Evolutionary conservation across 2,797 vertebrate genomes (phyloP), one percentile per base, ranked within the genome.

Genomic region (Mormyrops boulengeri): DNA sequence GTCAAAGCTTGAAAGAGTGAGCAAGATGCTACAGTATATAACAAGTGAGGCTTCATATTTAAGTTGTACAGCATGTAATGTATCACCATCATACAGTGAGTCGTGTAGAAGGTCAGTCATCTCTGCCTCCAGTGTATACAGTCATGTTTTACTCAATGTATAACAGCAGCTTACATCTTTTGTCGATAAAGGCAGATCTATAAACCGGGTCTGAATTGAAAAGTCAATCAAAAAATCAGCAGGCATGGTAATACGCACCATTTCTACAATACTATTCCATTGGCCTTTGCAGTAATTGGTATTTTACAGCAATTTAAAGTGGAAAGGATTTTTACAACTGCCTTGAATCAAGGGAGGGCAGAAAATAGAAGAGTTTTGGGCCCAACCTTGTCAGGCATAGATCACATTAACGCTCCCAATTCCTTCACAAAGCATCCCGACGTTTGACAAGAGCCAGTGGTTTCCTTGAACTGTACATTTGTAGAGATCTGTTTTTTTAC

Each of bases 61-160:
- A 7, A 19, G 14, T 80, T n/a, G 14, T 7, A 44, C 2, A 44
- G 17, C 38, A 80, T 44, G 5, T 8, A 44, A 44, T 44, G 73
- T n/a, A 34, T 80, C 34, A 44, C 73, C 14, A 1, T 80, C 5
- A 44, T n/a, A 7, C 17, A 44, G 17, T 80, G n/a, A 44, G 73
- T 80, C 17, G 11, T 44, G 73, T 3, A 44, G 26, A 44, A 44
- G 38, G 17, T 80, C 38, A n/a, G 73, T 41, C 30, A 38, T 14
- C 73, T 80, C 38, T 44, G 73, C 73, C 73, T 80, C 73, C 5
- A 80, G 5, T 19, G 73, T 4, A 17, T 95, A 94, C 94, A 92
- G 93, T 94, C 92, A 94, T 95, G 94, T 95, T 95, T 95, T 95
- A 95, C 96, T 95, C 95, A 95, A 94, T 95, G 95, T 94, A 95